Evolutionary conservation across 2,888 invertebrate species (phyloP).

Genomic region (Agrochola macilenta): DNA sequence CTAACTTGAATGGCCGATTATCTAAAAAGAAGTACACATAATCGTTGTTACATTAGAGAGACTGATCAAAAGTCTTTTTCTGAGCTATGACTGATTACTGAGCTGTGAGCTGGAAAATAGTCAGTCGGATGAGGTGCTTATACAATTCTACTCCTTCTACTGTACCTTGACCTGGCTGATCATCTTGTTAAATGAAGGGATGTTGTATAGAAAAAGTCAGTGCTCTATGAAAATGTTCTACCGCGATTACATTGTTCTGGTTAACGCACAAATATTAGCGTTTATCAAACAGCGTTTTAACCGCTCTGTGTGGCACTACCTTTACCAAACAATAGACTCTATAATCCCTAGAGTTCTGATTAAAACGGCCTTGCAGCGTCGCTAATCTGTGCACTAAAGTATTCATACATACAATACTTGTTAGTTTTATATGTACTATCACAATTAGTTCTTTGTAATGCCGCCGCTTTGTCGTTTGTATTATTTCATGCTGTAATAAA

Average conservation of each 20-base stretch:
- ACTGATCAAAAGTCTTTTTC: neutral
- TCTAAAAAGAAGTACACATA: neutral
- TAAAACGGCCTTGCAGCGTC: constrained; percentile 68
- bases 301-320: neutral
- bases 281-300: neutral
- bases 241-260: neutral
- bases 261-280: neutral
- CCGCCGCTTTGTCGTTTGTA: constrained; percentile 47
- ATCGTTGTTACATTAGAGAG: neutral
- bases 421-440: constrained; percentile 48
- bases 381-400: constrained; percentile 58
- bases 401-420: constrained; percentile 24
- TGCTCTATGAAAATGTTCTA: neutral
- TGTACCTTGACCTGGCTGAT: neutral
- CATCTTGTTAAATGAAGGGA: neutral
- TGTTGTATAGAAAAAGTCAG: neutral
- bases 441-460: constrained; percentile 68
- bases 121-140: neutral
- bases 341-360: constrained; percentile 67
- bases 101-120: neutral
- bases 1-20: neutral
- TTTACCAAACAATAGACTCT: constrained; percentile 58
- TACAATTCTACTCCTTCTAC: neutral
- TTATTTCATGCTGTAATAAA: constrained; percentile 37
- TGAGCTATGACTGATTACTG: neutral